Conservation (phyloP, 2,113 vertebrate genomes). For the Callipepla californica region DNA sequence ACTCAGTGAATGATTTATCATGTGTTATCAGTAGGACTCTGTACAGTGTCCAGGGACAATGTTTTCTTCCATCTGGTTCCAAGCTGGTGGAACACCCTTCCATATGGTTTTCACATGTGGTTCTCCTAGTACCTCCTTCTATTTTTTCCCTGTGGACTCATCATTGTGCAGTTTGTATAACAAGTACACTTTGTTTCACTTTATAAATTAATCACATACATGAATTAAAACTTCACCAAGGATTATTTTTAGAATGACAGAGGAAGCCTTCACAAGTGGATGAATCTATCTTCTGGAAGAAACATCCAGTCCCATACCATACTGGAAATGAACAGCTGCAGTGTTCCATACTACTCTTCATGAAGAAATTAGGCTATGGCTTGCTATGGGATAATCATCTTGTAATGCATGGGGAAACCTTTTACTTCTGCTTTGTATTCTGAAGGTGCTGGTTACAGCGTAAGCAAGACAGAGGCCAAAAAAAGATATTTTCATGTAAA, state of each 20-base stretch:
- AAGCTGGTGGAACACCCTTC: constrained; percentile 68
- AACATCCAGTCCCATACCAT: neutral
- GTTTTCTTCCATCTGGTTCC: constrained; percentile 70
- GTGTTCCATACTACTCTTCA: neutral
- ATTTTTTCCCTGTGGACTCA: neutral
- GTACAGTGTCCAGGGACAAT: constrained; percentile 71
- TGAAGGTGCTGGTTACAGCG: neutral
- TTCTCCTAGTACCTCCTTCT: constrained; percentile 38
- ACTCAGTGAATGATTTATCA: constrained; percentile 71
- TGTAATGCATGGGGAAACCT: neutral
- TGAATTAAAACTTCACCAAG: constrained; percentile 41
- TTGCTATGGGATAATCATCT: neutral
- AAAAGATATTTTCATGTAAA: neutral
- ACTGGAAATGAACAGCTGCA: neutral
- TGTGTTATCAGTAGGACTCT: constrained; percentile 72
- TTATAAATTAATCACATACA: constrained; percentile 34
- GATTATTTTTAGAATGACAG: neutral
- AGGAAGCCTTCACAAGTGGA: constrained; percentile 10
- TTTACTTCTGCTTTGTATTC: neutral
- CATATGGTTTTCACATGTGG: constrained; percentile 64
- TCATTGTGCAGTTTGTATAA: constrained; percentile 10
- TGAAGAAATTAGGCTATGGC: neutral
- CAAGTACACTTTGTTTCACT: constrained; percentile 28
- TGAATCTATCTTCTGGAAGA: neutral
- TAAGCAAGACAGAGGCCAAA: neutral